Percentiles rank a stretch among this genome's conserved stretches.
phyloP scores from a whole-genome alignment of 2,888 invertebrate species.

The Bhutanitis thaidina region DNA sequence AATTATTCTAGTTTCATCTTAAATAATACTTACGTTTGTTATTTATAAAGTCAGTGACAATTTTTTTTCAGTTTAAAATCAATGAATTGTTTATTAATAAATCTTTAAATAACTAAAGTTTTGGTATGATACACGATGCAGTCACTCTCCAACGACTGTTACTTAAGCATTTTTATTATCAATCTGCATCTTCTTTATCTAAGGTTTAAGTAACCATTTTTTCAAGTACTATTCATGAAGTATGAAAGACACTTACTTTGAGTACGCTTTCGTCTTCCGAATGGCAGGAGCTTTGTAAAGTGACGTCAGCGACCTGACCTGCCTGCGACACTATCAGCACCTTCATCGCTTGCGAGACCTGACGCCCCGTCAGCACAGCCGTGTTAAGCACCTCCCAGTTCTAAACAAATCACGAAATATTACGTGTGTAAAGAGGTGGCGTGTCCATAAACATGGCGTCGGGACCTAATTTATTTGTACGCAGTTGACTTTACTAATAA shows the following conservation, averaged over 20 bases:
- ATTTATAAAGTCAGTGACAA: no score
- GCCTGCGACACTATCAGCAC: conserved; percentile 97
- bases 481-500: background rate
- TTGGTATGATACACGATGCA: no score
- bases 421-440: conserved; percentile 5
- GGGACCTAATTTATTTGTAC: conserved; percentile 9
- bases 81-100: no score
- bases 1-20: no score
- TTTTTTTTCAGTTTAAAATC: no score
- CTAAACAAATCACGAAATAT: conserved; percentile 69
- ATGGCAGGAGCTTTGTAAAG: conserved; percentile 95
- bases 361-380: conserved; percentile 95
- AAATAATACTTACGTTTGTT: no score
- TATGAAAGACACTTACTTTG: conserved; percentile 83
- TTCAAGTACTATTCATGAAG: background rate
- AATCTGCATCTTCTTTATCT: background rate
- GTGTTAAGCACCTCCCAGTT: conserved; percentile 98
- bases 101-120: no score
- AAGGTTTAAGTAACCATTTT: background rate
- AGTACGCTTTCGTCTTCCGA: conserved; percentile 97
- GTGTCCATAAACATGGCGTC: conserved; percentile 10
- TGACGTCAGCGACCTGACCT: conserved; percentile 96
- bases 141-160: no score
- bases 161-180: no score
- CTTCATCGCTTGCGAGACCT: conserved; percentile 96